Base-by-base conservation (phyloP, 2,113 vertebrate species). In the Phrynosoma platyrhinos region DNA sequence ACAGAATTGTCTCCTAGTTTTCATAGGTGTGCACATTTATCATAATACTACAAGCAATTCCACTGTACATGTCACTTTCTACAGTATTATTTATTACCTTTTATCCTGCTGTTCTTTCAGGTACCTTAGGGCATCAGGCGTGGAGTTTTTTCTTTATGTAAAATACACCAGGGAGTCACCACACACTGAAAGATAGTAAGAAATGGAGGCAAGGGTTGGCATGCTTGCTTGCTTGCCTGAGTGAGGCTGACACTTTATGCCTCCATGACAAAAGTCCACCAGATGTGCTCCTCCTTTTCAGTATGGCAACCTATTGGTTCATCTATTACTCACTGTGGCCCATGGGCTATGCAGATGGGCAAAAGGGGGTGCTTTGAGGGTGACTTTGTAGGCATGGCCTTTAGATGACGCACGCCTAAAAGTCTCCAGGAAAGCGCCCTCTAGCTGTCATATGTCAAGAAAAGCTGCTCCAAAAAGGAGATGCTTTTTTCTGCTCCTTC, bases 11-110 rank as follows among this genome's bases (percentile, higher is more conserved):
- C 10, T 75, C 42, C 4, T 20, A 30, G 77, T 55, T 27, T 79
- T 75, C 78, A 84, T 12, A 68, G 1, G 87, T 30, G 55, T 72
- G 36, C 62, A 18, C 3, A 7, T 47, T 79, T 21, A 4, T 10
- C 82, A 79, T 62, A 87, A 68, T 92, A 79, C 66, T 68, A 0
- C 78, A 71, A 5, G 12, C 64, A 80, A 66, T 88, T 64, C 80
- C 42, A 30, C 1, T 81, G 23, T 55, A 40, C 10, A 25, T 27
- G 52, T 14, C 66, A 55, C 18, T 18, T 66, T 83, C 83, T 12
- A n/a, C 6, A 74, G 20, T 74, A 72, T 32, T 72, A 72, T 55
- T 68, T 72, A 84, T 25, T 52, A 58, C 52, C 21, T 53, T 72
- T 47, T 36, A 68, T 68, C 64, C 10, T 68, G 5, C 21, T 12